These are phyloP conservation scores for Phataginus tetradactyla DNA, from an alignment of 2,797 vertebrate genomes.

Conservation along the genomic window DNA sequence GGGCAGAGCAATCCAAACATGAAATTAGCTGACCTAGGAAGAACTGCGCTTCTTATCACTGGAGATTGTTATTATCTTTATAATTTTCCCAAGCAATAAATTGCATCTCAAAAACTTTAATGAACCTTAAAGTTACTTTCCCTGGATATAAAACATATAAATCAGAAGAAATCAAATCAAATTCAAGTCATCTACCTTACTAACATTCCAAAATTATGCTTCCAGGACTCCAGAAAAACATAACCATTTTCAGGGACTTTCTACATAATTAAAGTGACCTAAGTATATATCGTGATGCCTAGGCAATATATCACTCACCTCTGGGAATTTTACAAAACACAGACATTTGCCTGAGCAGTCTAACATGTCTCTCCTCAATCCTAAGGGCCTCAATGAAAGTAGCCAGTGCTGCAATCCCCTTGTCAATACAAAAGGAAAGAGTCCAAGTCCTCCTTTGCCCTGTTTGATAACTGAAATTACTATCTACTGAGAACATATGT, in stretches of 20 bases:
- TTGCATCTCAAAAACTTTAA: neutral
- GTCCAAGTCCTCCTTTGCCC: neutral
- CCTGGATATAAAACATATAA: neutral
- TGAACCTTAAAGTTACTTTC: neutral
- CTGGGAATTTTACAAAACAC: neutral
- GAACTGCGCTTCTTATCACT: neutral
- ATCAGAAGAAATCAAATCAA: conserved; percentile 27
- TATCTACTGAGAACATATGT: neutral
- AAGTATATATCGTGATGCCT: neutral
- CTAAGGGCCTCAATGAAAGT: neutral
- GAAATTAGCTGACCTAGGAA: neutral
- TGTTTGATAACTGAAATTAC: neutral
- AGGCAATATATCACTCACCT: neutral
- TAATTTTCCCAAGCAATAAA: conserved; percentile 16
- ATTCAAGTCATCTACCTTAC: neutral
- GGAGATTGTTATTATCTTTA: neutral
- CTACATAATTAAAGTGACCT: neutral
- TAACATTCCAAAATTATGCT: neutral
- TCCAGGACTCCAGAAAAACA: neutral
- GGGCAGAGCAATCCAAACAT: neutral
- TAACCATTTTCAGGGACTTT: neutral
- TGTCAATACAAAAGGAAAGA: neutral
- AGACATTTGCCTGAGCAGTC: neutral
- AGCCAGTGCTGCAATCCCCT: neutral
- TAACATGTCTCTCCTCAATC: neutral